Evolutionary conservation across 2,888 invertebrate genomes (phyloP), one percentile per base, ranked within the genome.

Genomic region (Mesorhabditis spiculigera): DNA sequence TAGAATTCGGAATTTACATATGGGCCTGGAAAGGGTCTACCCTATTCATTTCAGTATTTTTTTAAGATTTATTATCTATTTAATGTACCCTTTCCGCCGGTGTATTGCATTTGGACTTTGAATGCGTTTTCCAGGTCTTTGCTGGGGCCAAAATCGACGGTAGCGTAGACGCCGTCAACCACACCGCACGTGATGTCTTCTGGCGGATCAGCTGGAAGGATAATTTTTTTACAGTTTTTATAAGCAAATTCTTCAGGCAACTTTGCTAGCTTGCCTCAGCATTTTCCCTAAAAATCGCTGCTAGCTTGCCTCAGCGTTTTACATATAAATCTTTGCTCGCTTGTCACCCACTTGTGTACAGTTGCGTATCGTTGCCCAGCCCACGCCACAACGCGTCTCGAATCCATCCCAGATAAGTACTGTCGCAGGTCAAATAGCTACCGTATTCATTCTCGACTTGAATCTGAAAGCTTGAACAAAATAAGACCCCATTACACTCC

Each of bases 1-100:
- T 95, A 95, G 87, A 89, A 95, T 69, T 82, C 82, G n/a, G 80
- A 92, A 87, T 95, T 95, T 71, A 94, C 92, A 67, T 93, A 85
- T 0, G 94, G 94, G 0, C 94, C 94, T 4, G 66, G 68, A 68
- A 62, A 43, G 13, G 16, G 44, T 4, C n/a, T 1, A 5, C 45
- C 50, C 45, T 5, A 41, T 43, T 64, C 2, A 5, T 45, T 10
- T n/a, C n/a, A 42, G n/a, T 10, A 66, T n/a, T 63, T n/a, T 62
- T 65, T 62, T 28, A n/a, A 13, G 58, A 10, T 50, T n/a, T 50
- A 13, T 50, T 50, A 13, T n/a, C 58, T 13, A 50, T 28, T 28
- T 28, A 28, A 28, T 28, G 28, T 28, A 50, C 58, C 58, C n/a
- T 50, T 50, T n/a, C 58, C 58, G 8, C n/a, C 10, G 8, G 58